Conservation (phyloP, 2,113 vertebrate species). For the Kobus ellipsiprymnus region DNA sequence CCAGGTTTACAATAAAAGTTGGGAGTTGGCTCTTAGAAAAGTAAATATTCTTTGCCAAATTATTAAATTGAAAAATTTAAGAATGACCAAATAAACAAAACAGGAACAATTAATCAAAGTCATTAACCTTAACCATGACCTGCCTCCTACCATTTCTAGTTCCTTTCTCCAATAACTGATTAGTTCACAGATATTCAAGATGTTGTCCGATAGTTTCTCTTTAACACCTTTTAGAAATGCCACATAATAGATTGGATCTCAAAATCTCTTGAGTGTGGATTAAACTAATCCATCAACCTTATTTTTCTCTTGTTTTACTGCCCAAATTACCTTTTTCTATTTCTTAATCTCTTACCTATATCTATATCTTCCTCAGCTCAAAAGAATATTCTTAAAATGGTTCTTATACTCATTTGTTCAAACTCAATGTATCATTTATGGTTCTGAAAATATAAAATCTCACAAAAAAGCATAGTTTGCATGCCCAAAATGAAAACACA, state of each 20-base stretch:
- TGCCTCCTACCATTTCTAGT: background rate
- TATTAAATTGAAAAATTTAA: background rate
- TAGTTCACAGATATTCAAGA: background rate
- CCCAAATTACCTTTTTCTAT: background rate
- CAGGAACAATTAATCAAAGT: background rate
- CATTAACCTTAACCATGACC: background rate
- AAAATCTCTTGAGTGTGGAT: background rate
- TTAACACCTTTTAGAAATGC: background rate
- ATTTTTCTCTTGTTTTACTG: background rate
- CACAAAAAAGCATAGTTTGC: background rate
- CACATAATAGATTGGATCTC: background rate
- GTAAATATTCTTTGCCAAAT: background rate
- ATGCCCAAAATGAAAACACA: background rate
- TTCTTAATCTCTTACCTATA: background rate
- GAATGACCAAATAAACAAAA: background rate
- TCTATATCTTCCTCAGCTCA: background rate
- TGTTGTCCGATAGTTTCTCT: background rate
- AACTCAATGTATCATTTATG: background rate
- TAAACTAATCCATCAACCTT: background rate
- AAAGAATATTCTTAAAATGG: background rate
- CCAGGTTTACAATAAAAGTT: background rate
- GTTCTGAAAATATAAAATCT: background rate
- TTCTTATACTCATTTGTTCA: background rate
- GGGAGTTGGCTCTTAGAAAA: background rate
- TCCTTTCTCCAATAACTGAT: background rate